Evolutionary conservation across 2,888 invertebrate species (phyloP), one percentile per base, ranked within the genome.

Genomic region (Morpho helenor): DNA sequence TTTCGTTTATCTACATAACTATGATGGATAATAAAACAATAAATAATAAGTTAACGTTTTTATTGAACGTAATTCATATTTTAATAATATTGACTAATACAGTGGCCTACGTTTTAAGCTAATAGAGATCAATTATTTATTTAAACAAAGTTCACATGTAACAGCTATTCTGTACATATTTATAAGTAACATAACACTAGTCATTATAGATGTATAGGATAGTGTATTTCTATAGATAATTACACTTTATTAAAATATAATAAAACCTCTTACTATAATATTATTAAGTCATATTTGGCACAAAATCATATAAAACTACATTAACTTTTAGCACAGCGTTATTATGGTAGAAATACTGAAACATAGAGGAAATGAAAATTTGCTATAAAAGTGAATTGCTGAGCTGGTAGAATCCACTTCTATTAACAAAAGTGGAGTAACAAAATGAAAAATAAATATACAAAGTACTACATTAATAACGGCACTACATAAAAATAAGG

Each of bases 51-150:
- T 75, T 87, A 89, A 86, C 86, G 77, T 82, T 89, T 86, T 89
- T 87, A 89, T 85, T 89, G 82, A 87, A 87, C 87, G 84, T 79
- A 86, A 87, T 87, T 83, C 77, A 82, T 84, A 80, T 70, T 68
- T 68, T 62, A 74, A 54, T 62, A 54, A 64, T 72, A 73, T 70
- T 67, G 68, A 78, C 82, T 81, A 84, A 81, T 85, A 87, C 83
- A 86, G 77, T 73, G 71, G 82, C 86, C 87, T 82, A 63, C 67
- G 59, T 73, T 75, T 73, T 68, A 78, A 70, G 72, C 79, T 84
- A 81, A 68, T 70, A 80, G 79, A 80, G 79, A 80, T 81, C 75
- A 69, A 76, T 76, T 70, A 31, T 31, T 31, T 66, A 63, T 64
- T 52, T 70, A 78, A 82, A 72, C 71, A 71, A 77, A 74, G 73